Evolutionary conservation across 2,888 invertebrate species (phyloP), one percentile per base, ranked within the genome.

Genomic region (Pyrocoelia pectoralis): DNA sequence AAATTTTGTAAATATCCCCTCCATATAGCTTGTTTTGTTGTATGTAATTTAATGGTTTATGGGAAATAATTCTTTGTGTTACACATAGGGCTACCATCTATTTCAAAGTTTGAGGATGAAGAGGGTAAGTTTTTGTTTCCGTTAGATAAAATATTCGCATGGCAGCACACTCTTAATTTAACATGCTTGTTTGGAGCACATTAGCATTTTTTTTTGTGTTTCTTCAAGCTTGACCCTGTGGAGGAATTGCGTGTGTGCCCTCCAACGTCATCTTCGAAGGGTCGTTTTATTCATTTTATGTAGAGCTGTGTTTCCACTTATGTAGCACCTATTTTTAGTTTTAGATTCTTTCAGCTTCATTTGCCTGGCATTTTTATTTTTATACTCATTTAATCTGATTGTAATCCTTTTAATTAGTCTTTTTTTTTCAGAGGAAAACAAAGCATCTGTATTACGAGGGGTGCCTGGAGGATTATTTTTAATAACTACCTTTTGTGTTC

Each of bases 61-160:
- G 33, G 33, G n/a, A 33, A 17, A 4, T 29, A 29, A 29, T 38
- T 33, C 15, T 52, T 18, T 56, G 6, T 56, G 18, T 41, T 49
- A 24, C 15, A 15, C 29, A 12, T 56, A 74, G 74, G 74, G 65
- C 70, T 74, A 53, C 73, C 74, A 65, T 70, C 72, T 73, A 73
- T 74, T 56, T 69, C 73, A 70, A 71, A 74, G 66, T 71, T 74
- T 70, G 74, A 74, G 59, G 73, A 74, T 62, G 71, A 70, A 43
- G 61, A 64, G 61, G 73, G 73, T 74, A 72, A 74, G 74, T 74
- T 67, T 53, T 61, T 19, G 41, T 12, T 53, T 17, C 18, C 19
- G 6, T 28, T 33, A 33, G n/a, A 33, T 33, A 3, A 12, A 8
- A 18, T 40, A 33, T 18, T 53, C 17, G 49, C 49, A 17, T 49